phyloP scores from a whole-genome alignment of 2,113 vertebrate species.

The Phoenicopterus ruber region DNA sequence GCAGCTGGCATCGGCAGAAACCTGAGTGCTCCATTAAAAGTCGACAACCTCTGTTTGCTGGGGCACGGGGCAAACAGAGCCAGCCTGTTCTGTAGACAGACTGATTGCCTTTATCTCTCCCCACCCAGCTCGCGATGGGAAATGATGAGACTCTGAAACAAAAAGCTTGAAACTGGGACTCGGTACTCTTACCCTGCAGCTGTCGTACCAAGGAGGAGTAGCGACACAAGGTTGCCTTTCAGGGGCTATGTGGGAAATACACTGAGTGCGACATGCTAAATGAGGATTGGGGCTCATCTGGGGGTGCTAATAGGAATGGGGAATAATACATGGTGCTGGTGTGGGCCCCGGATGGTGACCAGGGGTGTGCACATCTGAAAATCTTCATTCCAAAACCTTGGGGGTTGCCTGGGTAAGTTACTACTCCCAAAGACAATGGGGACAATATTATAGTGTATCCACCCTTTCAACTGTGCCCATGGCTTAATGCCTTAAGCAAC shows the following conservation, averaged over 20 bases:
- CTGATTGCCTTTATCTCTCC: conserved; percentile 80
- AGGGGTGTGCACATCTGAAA: neutral
- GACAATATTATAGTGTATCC: neutral
- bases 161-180: conserved; percentile 34
- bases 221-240: neutral
- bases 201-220: neutral
- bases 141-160: conserved; percentile 46
- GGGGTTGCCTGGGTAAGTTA: neutral
- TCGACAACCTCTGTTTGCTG: conserved; percentile 43
- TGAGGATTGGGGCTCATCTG: neutral
- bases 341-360: neutral
- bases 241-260: neutral
- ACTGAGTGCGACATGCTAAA: fast-evolving
- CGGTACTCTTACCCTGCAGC: neutral
- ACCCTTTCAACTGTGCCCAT: neutral
- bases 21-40: conserved; percentile 72
- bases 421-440: neutral
- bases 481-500: neutral
- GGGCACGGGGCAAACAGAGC: conserved; percentile 65
- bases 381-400: neutral
- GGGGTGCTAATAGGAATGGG: neutral
- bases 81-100: conserved; percentile 83
- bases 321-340: neutral
- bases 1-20: conserved; percentile 79
- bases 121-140: conserved; percentile 50